Conservation (phyloP, 2,113 vertebrate species). For the Limnothrissa miodon region DNA sequence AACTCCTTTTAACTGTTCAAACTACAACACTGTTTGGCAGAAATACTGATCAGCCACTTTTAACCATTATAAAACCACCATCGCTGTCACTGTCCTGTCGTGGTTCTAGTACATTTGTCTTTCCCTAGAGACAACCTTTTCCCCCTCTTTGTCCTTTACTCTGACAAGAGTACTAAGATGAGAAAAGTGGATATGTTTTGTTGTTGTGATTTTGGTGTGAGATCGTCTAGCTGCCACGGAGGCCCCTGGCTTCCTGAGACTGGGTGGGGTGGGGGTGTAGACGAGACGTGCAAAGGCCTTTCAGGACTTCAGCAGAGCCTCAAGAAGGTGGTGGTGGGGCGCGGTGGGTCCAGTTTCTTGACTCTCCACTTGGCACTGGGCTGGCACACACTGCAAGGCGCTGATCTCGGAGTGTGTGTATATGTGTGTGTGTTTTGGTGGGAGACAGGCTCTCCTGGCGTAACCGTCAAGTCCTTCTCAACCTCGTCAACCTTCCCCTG, state of each 20-base stretch:
- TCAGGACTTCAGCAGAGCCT: background rate
- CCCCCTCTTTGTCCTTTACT: background rate
- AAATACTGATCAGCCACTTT: background rate
- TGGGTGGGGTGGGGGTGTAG: background rate
- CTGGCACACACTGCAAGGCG: background rate
- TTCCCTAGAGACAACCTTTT: background rate
- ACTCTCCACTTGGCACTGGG: conserved; percentile 1
- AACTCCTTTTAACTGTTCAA: background rate
- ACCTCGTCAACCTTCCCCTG: conserved; percentile 33
- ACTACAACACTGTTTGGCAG: conserved; percentile 13
- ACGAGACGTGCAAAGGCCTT: background rate
- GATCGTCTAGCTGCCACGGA: conserved; percentile 11
- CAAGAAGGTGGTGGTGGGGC: background rate
- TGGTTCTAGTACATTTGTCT: background rate
- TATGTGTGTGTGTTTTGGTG: background rate
- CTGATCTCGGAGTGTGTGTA: background rate
- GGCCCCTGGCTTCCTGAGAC: conserved; percentile 11
- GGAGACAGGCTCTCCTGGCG: too few species aligned
- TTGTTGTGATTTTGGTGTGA: conserved; percentile 19
- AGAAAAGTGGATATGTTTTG: background rate
- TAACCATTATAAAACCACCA: background rate
- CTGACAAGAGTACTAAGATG: background rate
- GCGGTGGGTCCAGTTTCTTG: background rate
- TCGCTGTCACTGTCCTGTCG: background rate
- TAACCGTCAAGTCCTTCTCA: background rate